Percentiles rank a stretch among this genome's conserved stretches.
Evolutionary conservation across 2,888 invertebrate species (phyloP).

Genomic region (Tinea pellionella): DNA sequence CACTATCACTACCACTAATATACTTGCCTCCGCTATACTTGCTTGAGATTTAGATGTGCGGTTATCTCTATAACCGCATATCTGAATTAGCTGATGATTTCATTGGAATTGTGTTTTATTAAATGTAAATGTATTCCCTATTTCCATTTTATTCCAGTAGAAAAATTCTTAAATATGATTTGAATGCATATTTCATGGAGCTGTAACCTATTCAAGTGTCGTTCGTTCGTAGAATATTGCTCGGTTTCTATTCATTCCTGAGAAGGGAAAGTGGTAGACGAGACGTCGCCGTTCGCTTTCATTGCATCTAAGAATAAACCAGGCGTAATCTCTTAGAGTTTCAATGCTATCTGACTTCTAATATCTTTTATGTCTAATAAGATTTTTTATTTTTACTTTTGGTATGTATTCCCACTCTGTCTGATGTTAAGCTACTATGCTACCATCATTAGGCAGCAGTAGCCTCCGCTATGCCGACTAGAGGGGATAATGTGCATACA

Average conservation of each 20-base stretch:
- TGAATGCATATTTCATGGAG: not conserved
- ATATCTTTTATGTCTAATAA: not conserved
- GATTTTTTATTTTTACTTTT: no score
- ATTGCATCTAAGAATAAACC: not conserved
- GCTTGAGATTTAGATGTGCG: no score
- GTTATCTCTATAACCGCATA: no score
- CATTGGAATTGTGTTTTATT: not conserved
- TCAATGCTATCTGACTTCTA: not conserved
- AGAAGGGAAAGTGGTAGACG: not conserved
- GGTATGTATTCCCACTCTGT: no score
- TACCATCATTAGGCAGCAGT: no score
- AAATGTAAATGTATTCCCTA: not conserved
- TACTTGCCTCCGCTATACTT: no score
- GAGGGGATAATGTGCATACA: no score
- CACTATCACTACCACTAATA: no score
- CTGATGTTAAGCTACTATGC: no score
- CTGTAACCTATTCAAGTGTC: not conserved
- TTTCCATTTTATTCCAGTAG: not conserved
- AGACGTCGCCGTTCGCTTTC: slow-evolving; percentile 5
- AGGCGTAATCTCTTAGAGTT: not conserved
- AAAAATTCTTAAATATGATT: not conserved
- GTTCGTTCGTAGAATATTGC: not conserved
- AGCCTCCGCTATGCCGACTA: no score
- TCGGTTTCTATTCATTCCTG: not conserved
- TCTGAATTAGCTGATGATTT: not conserved